These are phyloP conservation scores for Parambassis ranga DNA, from an alignment of 2,797 vertebrate genomes.

Conservation along the genomic window DNA sequence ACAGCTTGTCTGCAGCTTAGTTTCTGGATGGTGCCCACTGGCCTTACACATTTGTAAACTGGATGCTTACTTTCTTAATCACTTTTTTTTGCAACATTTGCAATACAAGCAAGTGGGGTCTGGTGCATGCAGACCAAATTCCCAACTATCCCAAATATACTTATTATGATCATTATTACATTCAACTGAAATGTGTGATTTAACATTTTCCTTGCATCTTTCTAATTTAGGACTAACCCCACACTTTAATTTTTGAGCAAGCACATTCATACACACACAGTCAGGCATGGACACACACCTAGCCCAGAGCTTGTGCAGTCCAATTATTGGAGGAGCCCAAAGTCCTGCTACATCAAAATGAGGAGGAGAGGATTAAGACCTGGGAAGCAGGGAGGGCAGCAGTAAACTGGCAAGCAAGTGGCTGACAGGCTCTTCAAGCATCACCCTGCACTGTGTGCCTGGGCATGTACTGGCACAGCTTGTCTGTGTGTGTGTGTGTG, in stretches of 20 bases:
- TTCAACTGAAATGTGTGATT: too few relatives aligned
- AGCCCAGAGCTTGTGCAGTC: constrained; percentile 41
- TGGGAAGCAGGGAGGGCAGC: constrained; percentile 32
- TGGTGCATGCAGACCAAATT: too few relatives aligned
- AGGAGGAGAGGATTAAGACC: constrained; percentile 58
- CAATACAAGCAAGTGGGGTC: too few relatives aligned
- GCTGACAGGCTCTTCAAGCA: constrained; percentile 49
- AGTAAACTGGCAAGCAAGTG: constrained; percentile 52
- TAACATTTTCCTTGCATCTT: too few relatives aligned
- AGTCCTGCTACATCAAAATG: constrained; percentile 62
- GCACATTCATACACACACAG: constrained; percentile 4
- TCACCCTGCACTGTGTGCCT: constrained; percentile 35
- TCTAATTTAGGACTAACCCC: too few relatives aligned
- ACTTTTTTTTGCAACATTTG: too few relatives aligned
- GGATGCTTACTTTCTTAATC: too few relatives aligned
- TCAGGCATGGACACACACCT: constrained; percentile 31
- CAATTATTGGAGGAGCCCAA: constrained; percentile 63
- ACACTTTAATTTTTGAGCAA: not conserved
- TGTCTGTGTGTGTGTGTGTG: constrained; percentile 8
- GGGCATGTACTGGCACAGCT: constrained; percentile 22
- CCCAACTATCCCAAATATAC: too few relatives aligned
- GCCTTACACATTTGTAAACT: too few relatives aligned
- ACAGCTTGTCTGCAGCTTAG: too few relatives aligned
- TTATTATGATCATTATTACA: too few relatives aligned
- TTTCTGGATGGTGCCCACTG: too few relatives aligned